phyloP scores from a whole-genome alignment of 2,888 invertebrate species.

The Neocrepidodera transversa region DNA sequence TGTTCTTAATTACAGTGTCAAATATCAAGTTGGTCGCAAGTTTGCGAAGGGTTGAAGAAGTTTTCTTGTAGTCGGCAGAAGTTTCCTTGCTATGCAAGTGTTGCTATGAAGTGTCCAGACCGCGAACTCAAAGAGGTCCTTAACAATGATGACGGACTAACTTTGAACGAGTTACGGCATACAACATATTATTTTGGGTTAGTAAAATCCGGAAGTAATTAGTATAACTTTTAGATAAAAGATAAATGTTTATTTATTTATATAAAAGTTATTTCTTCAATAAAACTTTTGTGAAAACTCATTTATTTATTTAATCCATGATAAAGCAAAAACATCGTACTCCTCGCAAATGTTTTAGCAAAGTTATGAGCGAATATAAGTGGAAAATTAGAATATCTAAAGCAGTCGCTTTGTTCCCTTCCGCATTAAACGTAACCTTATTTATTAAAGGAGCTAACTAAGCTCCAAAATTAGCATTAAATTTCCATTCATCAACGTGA shows the following conservation, averaged over 20 bases:
- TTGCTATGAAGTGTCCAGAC: conserved; percentile 57
- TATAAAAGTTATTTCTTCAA: no score
- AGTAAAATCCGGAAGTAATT: conserved; percentile 22
- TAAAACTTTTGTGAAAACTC: no score
- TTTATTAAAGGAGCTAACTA: conserved; percentile 59
- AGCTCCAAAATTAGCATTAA: conserved; percentile 58
- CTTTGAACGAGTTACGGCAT: conserved; percentile 19
- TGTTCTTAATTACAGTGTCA: conserved; percentile 53
- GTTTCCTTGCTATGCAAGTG: conserved; percentile 54
- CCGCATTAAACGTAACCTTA: conserved; percentile 56
- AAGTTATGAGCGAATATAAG: conserved; percentile 54
- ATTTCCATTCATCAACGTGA: conserved; percentile 60
- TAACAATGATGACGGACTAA: conserved; percentile 35
- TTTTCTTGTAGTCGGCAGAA: conserved; percentile 55
- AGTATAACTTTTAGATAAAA: conserved; percentile 13
- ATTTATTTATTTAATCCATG: conserved; percentile 46
- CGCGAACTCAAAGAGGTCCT: conserved; percentile 47
- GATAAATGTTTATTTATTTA: no score
- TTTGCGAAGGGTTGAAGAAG: conserved; percentile 54
- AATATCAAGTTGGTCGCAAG: conserved; percentile 54
- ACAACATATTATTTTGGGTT: conserved; percentile 25
- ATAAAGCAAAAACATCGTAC: conserved; percentile 44
- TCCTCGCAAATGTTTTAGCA: conserved; percentile 42
- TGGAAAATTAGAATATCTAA: conserved; percentile 56
- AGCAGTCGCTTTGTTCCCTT: conserved; percentile 54